Base-by-base conservation (phyloP, 1,140 invertebrate species). In the Metaphire vulgaris region DNA sequence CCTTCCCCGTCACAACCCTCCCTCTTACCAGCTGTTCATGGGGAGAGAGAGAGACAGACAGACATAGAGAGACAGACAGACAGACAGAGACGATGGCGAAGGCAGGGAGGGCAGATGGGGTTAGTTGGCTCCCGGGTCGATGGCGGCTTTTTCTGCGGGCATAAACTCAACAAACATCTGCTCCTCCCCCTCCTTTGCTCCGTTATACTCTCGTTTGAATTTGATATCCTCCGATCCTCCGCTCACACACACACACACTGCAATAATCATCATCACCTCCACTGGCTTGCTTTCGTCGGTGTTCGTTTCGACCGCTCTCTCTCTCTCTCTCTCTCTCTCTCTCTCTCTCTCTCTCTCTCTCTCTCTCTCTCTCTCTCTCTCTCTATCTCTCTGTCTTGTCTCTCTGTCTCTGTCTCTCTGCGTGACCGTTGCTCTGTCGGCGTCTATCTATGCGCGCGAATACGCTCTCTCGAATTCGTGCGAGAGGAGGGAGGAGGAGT, bases 311-410 rank as follows among this genome's bases (percentile, higher is more conserved):
- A n/a, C n/a, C n/a, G n/a, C 41, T 56, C 41, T 56, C 41, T 56
- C 41, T 56, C 6, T 56, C 41, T 56, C 41, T 56, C 41, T 56
- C 41, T 56, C 41, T 56, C 41, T 56, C 41, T 56, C 41, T 56
- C 41, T 56, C 41, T 56, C 41, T 56, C 41, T 56, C 41, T 56
- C 41, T 56, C 41, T 56, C 41, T 56, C 41, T 56, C 41, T 56
- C 41, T 56, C 41, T 56, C 41, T 56, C 41, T 56, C 41, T 56
- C 41, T 56, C 41, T 56, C 41, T 56, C 41, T 56, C 41, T 56
- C 41, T 56, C 41, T 56, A 6, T 56, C 41, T 56, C 41, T 56
- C 41, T 56, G 6, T 56, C 41, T 56, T 56, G 6, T 56, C 41
- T 56, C 41, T 56, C 41, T 56, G 6, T 56, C 41, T 56, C 41